phyloP scores from a whole-genome alignment of 2,113 vertebrate species.

The Hymenochirus boettgeri region DNA sequence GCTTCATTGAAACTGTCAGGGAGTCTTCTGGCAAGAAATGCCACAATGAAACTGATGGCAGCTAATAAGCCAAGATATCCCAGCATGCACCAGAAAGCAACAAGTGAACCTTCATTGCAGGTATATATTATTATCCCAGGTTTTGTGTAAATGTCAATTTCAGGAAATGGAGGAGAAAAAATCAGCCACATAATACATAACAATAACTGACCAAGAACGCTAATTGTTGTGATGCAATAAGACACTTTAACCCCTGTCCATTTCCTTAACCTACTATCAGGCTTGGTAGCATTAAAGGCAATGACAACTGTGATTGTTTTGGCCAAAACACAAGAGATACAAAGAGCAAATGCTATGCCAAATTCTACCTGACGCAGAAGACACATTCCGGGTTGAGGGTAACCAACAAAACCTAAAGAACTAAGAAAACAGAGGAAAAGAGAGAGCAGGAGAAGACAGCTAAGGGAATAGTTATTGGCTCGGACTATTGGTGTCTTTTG shows the following conservation, averaged over 20 bases:
- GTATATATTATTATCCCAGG: conserved; percentile 19
- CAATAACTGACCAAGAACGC: conserved; percentile 22
- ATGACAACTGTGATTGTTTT: conserved; percentile 26
- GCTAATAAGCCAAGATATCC: conserved; percentile 92
- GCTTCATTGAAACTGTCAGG: conserved; percentile 94
- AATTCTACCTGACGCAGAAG: conserved; percentile 53
- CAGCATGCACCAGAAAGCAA: conserved; percentile 91
- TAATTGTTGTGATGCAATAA: background rate
- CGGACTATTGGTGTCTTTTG: conserved; percentile 49
- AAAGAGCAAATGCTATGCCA: conserved; percentile 51
- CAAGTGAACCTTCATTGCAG: conserved; percentile 70
- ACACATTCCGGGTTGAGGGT: conserved; percentile 50
- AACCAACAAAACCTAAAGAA: conserved; percentile 52
- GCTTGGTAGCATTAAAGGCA: conserved; percentile 32
- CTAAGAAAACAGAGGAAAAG: conserved; percentile 54
- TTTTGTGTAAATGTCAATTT: conserved; percentile 9
- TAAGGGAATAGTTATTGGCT: conserved; percentile 55
- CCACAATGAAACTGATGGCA: conserved; percentile 90
- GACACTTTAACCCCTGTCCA: conserved; percentile 34
- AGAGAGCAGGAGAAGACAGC: conserved; percentile 54
- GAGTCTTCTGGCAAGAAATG: conserved; percentile 56
- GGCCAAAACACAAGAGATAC: conserved; percentile 48
- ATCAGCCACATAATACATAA: conserved; percentile 34
- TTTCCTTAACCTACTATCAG: conserved; percentile 10
- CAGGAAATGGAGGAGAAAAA: conserved; percentile 32